A percentile compares a stretch with the other conserved stretches of the same genome.
Conservation (phyloP, 2,888 invertebrate genomes). For the Linhomoeus sp. region DNA sequence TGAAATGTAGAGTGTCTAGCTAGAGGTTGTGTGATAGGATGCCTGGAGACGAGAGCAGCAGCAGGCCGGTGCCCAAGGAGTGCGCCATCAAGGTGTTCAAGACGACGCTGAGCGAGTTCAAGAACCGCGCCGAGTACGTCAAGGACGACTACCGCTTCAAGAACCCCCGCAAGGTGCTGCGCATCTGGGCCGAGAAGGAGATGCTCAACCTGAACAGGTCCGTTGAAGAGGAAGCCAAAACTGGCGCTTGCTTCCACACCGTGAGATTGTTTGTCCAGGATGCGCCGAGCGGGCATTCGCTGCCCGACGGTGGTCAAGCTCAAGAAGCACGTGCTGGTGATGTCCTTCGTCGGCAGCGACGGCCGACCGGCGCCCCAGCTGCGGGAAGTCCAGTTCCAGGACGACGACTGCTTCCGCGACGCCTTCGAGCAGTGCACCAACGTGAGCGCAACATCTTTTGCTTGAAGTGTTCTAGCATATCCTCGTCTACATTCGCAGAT, state of each 20-base stretch:
- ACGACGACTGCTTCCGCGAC: constrained; percentile 25
- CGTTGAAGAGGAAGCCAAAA: background rate
- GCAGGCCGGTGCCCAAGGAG: constrained; percentile 28
- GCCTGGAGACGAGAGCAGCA: background rate
- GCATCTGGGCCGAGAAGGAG: constrained; percentile 44
- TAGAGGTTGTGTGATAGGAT: too few relatives aligned
- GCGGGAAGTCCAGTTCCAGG: constrained; percentile 32
- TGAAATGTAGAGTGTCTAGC: too few relatives aligned
- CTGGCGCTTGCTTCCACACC: background rate
- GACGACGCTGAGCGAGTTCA: constrained; percentile 41
- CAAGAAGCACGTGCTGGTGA: constrained; percentile 39
- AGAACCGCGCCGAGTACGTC: constrained; percentile 38
- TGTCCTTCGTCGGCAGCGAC: constrained; percentile 39
- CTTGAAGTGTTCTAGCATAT: background rate
- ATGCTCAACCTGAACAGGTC: constrained; percentile 38
- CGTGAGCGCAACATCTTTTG: constrained; percentile 12
- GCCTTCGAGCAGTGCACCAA: constrained; percentile 36
- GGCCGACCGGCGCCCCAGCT: constrained; percentile 38
- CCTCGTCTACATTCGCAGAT: constrained; percentile 26
- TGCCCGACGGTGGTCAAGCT: constrained; percentile 38
- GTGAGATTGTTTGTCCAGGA: constrained; percentile 19
- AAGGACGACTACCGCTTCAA: constrained; percentile 41
- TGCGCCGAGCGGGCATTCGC: constrained; percentile 32
- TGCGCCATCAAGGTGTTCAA: constrained; percentile 42
- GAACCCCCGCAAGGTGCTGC: constrained; percentile 39